A percentile compares a stretch with the other conserved stretches of the same genome.
Conservation (phyloP, 1,140 invertebrate genomes). For the Cyclina sinensis region DNA sequence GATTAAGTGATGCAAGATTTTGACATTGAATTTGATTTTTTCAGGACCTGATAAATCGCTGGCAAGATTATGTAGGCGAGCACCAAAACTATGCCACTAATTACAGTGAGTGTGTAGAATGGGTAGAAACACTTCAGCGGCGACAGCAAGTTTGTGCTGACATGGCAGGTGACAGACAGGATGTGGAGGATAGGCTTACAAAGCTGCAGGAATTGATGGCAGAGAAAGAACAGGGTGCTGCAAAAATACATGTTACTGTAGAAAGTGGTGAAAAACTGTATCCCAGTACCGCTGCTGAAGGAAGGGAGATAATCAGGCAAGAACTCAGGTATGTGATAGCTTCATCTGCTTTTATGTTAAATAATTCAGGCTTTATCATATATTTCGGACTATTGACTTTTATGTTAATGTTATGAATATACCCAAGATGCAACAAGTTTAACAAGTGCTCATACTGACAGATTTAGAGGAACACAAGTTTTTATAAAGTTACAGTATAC, state of each 20-base stretch:
- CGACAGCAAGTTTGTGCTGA: slow-evolving; percentile 93
- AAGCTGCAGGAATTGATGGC: slow-evolving; percentile 93
- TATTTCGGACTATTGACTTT: neutral
- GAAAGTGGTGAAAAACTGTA: slow-evolving; percentile 97
- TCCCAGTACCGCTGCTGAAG: slow-evolving; percentile 96
- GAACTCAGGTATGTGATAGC: slow-evolving; percentile 90
- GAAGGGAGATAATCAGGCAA: slow-evolving; percentile 95
- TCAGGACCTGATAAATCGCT: slow-evolving; percentile 88
- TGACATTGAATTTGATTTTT: slow-evolving; percentile 21
- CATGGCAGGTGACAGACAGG: slow-evolving; percentile 94
- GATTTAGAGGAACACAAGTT: no score
- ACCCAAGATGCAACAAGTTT: slow-evolving; percentile 18
- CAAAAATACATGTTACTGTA: slow-evolving; percentile 94
- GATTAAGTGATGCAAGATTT: no score
- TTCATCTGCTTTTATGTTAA: neutral
- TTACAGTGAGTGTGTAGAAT: slow-evolving; percentile 92
- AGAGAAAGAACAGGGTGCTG: slow-evolving; percentile 92
- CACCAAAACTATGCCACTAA: slow-evolving; percentile 94
- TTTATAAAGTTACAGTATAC: no score
- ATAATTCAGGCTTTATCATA: neutral
- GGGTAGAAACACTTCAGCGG: slow-evolving; percentile 91
- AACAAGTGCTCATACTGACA: no score
- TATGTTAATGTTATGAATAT: neutral
- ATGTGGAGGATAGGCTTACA: slow-evolving; percentile 94
- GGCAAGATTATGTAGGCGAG: slow-evolving; percentile 94